A percentile compares a stretch with the other conserved stretches of the same genome.
Conservation (phyloP, 2,113 vertebrate genomes). For the Hypanus sabinus region DNA sequence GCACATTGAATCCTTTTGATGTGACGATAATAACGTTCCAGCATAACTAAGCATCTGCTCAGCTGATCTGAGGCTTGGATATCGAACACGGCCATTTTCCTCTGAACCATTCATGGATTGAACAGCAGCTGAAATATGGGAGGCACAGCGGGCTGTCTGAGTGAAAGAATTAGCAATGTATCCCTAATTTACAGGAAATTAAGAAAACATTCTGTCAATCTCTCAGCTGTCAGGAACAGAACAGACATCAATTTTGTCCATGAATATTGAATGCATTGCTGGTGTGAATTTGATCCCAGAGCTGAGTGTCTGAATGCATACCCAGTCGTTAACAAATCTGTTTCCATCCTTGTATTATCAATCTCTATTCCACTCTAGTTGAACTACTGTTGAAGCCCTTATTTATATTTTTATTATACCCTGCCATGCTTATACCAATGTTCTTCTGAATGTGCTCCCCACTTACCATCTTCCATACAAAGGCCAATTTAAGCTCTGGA, state of each 20-base stretch:
- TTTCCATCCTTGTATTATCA: not conserved
- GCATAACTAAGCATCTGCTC: too few species aligned
- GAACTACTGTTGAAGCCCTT: not conserved
- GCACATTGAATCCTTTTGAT: too few species aligned
- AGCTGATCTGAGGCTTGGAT: too few species aligned
- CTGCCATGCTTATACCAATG: not conserved
- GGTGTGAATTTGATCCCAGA: not conserved
- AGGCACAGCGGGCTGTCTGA: too few species aligned
- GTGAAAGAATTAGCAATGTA: too few species aligned
- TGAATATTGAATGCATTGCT: not conserved
- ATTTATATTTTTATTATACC: not conserved
- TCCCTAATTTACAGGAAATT: not conserved
- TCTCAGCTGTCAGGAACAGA: not conserved
- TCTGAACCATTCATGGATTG: too few species aligned
- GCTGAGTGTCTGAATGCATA: not conserved
- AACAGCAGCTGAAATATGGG: too few species aligned
- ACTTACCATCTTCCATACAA: not conserved
- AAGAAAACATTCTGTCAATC: not conserved
- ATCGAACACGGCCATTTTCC: too few species aligned
- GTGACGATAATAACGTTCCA: too few species aligned
- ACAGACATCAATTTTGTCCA: not conserved
- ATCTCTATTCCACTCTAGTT: not conserved
- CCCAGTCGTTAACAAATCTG: not conserved
- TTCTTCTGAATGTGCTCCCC: not conserved
- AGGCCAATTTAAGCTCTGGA: not conserved